Evolutionary conservation across 2,797 vertebrate genomes (phyloP).

Genomic region (Diplodus sargus): DNA sequence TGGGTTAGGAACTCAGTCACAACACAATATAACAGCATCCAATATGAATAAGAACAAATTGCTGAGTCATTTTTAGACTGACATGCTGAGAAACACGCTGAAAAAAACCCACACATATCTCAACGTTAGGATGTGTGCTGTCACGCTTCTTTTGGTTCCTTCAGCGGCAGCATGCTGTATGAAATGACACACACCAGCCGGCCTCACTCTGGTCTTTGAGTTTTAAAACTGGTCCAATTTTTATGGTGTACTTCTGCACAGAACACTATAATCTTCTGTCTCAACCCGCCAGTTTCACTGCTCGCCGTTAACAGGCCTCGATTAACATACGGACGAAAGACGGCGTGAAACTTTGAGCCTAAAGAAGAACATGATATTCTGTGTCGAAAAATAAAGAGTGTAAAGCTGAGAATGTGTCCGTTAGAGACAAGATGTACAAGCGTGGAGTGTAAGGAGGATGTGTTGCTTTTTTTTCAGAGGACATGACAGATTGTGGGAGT

Average conservation of each 20-base stretch:
- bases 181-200: not conserved
- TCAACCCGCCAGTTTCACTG: not conserved
- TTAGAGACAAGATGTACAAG: not conserved
- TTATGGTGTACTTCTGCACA: not conserved
- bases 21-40: too few species aligned
- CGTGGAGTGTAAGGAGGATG: not conserved
- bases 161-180: too few species aligned
- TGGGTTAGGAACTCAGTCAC: too few species aligned
- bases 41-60: too few species aligned
- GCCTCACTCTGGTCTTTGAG: not conserved
- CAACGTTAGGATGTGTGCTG: too few species aligned
- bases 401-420: slow-evolving; percentile 11
- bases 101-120: too few species aligned
- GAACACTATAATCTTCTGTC: not conserved
- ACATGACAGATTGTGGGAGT: slow-evolving; percentile 37
- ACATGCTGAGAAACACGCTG: too few species aligned
- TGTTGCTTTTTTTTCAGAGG: not conserved
- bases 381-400: not conserved
- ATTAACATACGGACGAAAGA: slow-evolving; percentile 7
- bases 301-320: not conserved
- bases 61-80: too few species aligned
- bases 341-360: not conserved
- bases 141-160: too few species aligned
- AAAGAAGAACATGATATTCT: not conserved
- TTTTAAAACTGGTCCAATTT: slow-evolving; percentile 10